phyloP scores from a whole-genome alignment of 2,113 vertebrate species.

The Henicopernis longicauda region DNA sequence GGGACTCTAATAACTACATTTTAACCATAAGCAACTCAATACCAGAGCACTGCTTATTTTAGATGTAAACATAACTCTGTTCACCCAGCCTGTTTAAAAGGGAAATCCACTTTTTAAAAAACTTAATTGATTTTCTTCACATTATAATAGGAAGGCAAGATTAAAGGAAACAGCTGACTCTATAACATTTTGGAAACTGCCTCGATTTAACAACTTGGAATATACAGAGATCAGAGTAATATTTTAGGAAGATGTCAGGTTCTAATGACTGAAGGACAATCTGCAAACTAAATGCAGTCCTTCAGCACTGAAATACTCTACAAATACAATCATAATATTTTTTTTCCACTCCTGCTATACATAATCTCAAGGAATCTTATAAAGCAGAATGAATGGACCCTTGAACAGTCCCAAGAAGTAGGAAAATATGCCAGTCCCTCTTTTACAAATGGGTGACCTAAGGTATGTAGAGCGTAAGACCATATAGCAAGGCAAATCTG shows the following conservation, averaged over 20 bases:
- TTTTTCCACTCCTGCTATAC: neutral
- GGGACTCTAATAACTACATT: constrained; percentile 75
- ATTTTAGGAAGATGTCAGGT: neutral
- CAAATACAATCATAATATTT: neutral
- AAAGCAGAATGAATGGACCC: neutral
- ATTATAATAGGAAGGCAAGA: neutral
- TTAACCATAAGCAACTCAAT: constrained; percentile 76
- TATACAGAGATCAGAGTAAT: neutral
- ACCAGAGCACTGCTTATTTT: constrained; percentile 70
- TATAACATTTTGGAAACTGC: neutral
- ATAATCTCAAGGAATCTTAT: neutral
- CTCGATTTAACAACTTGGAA: neutral
- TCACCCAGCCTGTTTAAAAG: constrained; percentile 50
- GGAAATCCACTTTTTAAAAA: constrained; percentile 51
- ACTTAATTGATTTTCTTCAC: constrained; percentile 67
- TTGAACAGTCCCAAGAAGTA: neutral
- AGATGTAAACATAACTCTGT: constrained; percentile 69
- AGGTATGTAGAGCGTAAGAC: neutral
- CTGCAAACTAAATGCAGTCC: neutral
- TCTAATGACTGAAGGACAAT: neutral
- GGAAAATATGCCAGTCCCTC: neutral
- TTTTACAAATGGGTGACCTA: neutral
- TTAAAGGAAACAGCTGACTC: constrained; percentile 10
- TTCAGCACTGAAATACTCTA: neutral
- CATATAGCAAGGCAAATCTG: neutral